Conservation (phyloP, 2,797 vertebrate species). For the Protosalanx chinensis region DNA sequence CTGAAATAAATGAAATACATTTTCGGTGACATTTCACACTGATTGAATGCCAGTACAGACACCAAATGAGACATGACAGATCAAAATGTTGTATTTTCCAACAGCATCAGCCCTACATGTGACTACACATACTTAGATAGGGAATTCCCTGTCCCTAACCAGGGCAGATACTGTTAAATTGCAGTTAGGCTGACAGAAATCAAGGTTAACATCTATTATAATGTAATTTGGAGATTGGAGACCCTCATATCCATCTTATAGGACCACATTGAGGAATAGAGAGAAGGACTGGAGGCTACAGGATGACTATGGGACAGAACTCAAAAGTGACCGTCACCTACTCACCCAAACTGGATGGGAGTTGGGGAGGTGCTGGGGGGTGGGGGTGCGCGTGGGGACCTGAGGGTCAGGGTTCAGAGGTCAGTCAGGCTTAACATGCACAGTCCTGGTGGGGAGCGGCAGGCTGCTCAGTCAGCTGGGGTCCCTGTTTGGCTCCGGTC, state of each 20-base stretch:
- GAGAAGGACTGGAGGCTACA: slow-evolving; percentile 19
- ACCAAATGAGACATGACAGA: neutral
- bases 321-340: slow-evolving; percentile 25
- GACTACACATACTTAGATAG: slow-evolving; percentile 11
- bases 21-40: neutral
- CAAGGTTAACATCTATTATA: slow-evolving; percentile 54
- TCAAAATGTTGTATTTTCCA: no score
- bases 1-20: slow-evolving; percentile 18
- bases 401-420: slow-evolving; percentile 13
- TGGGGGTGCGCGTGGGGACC: slow-evolving; percentile 27
- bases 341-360: slow-evolving; percentile 25
- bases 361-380: slow-evolving; percentile 18
- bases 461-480: slow-evolving; percentile 92
- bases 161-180: slow-evolving; percentile 40
- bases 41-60: slow-evolving; percentile 30
- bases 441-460: slow-evolving; percentile 91
- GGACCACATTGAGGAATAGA: slow-evolving; percentile 45
- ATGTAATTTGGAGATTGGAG: slow-evolving; percentile 50
- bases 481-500: slow-evolving; percentile 92
- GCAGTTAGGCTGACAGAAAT: slow-evolving; percentile 49
- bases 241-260: slow-evolving; percentile 62
- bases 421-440: slow-evolving; percentile 80
- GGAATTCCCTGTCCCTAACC: slow-evolving; percentile 31
- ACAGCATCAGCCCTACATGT: neutral
- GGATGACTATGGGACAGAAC: slow-evolving; percentile 16